Evolutionary conservation across 2,113 vertebrate genomes (phyloP), one percentile per base, ranked within the genome.

Genomic region (Sitta europaea): DNA sequence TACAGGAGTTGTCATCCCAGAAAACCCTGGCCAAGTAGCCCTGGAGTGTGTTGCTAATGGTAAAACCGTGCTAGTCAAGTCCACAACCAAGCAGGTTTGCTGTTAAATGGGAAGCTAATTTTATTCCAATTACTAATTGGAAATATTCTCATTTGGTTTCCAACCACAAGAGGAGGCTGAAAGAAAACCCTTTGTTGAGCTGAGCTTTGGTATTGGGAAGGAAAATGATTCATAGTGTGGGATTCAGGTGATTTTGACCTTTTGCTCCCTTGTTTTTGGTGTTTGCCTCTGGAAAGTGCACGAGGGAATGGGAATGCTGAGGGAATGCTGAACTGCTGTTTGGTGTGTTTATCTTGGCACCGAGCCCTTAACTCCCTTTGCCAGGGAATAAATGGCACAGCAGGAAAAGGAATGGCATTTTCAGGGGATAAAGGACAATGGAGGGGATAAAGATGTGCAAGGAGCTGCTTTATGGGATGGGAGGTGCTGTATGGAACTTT

Each of bases 401-500:
- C 65, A 27, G 81, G 40, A 66, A 55, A 74, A 40, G 2, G 2
- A 50, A 68, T 16, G 48, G 29, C 24, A 35, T 71, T 54, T 65
- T 2, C 22, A 36, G 75, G 71, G 19, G 77, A 15, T 48, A 6
- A 27, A 43, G 78, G 67, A 29, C n/a, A 61, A 16, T 0, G 31
- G 14, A 42, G 54, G 10, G 27, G 27, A 33, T 25, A 7, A 58
- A 50, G 65, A 23, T 1, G 0, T 45, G 38, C 11, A 3, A 29
- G 76, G 40, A 70, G n/a, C 50, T 31, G 61, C 61, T 50, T 1
- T 33, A 1, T 12, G 54, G 54, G 42, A 4, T 42, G 35, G 65
- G 48, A 77, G 55, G 25, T 36, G 68, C 62, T 2, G 1, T 28
- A 2, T 0, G 1, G 43, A 68, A n/a, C 36, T 58, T 6, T 48